These are phyloP conservation scores for Pedetes capensis DNA, from an alignment of 2,113 vertebrate species.

Conservation along the genomic window DNA sequence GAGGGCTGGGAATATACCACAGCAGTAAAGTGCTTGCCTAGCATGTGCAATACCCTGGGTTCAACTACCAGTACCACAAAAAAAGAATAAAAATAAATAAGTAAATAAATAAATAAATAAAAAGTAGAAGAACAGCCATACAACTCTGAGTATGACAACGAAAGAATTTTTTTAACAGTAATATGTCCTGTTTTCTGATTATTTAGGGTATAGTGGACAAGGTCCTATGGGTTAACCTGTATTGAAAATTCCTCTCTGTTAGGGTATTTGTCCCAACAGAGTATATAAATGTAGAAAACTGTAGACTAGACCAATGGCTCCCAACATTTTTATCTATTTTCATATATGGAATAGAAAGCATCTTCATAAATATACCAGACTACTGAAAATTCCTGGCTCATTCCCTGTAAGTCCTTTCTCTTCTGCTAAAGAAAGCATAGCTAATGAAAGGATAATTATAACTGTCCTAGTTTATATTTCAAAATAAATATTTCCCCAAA, in stretches of 20 bases:
- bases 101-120: too few relatives aligned
- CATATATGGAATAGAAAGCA: neutral
- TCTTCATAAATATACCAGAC: neutral
- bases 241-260: neutral
- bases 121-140: neutral
- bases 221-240: neutral
- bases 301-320: neutral
- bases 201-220: neutral
- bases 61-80: too few relatives aligned
- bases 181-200: neutral
- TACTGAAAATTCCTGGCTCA: neutral
- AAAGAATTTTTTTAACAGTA: neutral
- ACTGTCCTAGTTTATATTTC: neutral
- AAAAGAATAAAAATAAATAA: too few relatives aligned
- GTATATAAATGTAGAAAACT: neutral
- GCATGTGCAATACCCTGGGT: too few relatives aligned
- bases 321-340: neutral
- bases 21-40: too few relatives aligned
- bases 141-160: neutral
- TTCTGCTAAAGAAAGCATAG: neutral
- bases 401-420: constrained; percentile 5
- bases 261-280: neutral
- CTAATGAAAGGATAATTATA: neutral
- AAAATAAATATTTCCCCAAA: constrained; percentile 6
- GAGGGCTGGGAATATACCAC: too few relatives aligned